Evolutionary conservation across 2,888 invertebrate species (phyloP), one percentile per base, ranked within the genome.

Genomic region (Uloborus plumipes): DNA sequence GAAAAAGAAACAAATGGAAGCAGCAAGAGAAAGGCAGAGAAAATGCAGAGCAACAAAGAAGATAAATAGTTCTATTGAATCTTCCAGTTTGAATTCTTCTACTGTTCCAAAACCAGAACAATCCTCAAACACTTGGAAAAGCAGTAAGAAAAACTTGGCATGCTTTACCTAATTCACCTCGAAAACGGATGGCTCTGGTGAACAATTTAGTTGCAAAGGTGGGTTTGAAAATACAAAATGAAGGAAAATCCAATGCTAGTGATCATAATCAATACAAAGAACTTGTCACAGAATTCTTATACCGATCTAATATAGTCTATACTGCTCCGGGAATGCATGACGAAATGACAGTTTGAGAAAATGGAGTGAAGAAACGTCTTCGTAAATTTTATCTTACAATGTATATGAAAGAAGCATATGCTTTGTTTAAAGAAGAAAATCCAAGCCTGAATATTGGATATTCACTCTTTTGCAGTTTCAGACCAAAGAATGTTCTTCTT

Each of bases 321-420:
- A 53, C 18, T 53, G 53, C 53, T 53, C 53, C 53, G 11, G 53
- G 53, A 53, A 53, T 53, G 53, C 53, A 53, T 53, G 53, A 53
- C 11, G 53, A 53, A 53, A 53, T 53, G 18, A 53, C 53, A 53
- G 11, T 53, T 53, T 53, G 53, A 18, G 53, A 53, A 53, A 53
- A 53, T 53, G 53, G 53, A 2, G 11, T 53, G 4, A 53, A 53
- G 11, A 53, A 53, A 53, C 53, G 53, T 53, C 4, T 53, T 53
- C 53, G 18, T 9, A 53, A 53, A 9, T 53, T 53, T 53, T 53
- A 53, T 53, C 18, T 53, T 53, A 53, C 53, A 3, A 53, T 53
- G 53, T 53, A 53, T 53, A 53, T 53, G 53, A 53, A 53, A 53
- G 53, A 53, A 53, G 53, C 53, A 53, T 11, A 53, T 53, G 53